These are phyloP conservation scores for Dexiosoma caninum DNA, from an alignment of 2,888 invertebrate species.

Conservation along the genomic window DNA sequence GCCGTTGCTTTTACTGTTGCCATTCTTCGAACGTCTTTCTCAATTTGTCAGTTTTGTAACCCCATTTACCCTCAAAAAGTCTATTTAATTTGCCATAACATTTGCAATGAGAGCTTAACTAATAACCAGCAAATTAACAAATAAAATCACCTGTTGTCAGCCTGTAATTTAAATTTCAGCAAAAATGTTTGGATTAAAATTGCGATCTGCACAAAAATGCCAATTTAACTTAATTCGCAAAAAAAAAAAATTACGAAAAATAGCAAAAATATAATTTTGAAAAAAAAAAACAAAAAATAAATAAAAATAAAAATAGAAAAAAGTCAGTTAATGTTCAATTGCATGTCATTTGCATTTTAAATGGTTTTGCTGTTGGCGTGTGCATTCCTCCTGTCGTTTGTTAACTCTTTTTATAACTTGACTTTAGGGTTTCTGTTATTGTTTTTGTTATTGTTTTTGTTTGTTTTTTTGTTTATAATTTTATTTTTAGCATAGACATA, in stretches of 20 bases:
- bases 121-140: constrained; percentile 61
- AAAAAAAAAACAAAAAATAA: constrained; percentile 38
- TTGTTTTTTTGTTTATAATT: too few species aligned
- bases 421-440: not conserved
- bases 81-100: constrained; percentile 4
- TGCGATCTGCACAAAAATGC: constrained; percentile 37
- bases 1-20: not conserved
- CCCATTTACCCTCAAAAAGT: not conserved
- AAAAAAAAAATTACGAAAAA: too few species aligned
- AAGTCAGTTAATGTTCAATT: constrained; percentile 56
- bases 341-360: constrained; percentile 57
- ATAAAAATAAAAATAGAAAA: too few species aligned
- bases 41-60: not conserved
- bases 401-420: constrained; percentile 1
- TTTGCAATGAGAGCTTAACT: constrained; percentile 43
- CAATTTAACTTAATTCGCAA: constrained; percentile 11
- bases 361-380: constrained; percentile 36
- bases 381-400: not conserved
- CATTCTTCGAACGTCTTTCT: not conserved
- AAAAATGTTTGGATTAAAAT: constrained; percentile 57
- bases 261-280: constrained; percentile 15
- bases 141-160: constrained; percentile 63
- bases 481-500: not conserved
- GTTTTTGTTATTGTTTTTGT: too few species aligned
- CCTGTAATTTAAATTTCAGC: constrained; percentile 58